Percentiles rank a stretch among this genome's conserved stretches.
Conservation (phyloP, 2,797 vertebrate species). For the Arrhamphus sclerolepis region DNA sequence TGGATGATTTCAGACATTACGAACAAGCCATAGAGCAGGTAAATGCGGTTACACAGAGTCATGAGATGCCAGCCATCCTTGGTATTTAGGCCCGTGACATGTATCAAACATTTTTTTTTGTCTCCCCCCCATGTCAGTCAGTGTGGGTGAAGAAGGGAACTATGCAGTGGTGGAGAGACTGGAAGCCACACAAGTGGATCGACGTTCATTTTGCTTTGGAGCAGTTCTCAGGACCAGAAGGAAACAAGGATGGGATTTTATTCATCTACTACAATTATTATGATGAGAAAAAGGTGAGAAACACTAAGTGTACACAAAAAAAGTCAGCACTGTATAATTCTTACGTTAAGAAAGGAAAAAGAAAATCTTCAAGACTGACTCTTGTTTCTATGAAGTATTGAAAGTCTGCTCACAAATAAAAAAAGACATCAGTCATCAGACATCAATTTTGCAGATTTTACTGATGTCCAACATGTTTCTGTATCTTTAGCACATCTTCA, state of each 20-base stretch:
- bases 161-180: constrained; percentile 97
- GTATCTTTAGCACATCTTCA: background rate
- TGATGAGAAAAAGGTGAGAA: constrained; percentile 93
- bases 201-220: constrained; percentile 94
- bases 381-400: no score
- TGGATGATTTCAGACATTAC: constrained; percentile 93
- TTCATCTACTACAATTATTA: constrained; percentile 95
- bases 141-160: constrained; percentile 97
- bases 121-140: constrained; percentile 79
- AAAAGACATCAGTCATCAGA: no score
- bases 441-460: no score
- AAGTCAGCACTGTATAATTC: no score
- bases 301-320: background rate
- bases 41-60: no score
- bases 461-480: no score
- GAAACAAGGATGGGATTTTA: constrained; percentile 92
- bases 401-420: no score
- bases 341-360: no score
- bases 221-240: constrained; percentile 91
- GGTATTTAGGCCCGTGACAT: background rate
- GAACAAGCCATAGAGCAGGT: constrained; percentile 97
- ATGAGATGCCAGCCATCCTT: no score
- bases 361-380: no score
- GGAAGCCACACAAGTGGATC: constrained; percentile 95
- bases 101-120: no score